These are phyloP conservation scores for Hippolais icterina DNA, from an alignment of 2,113 vertebrate species.

Conservation along the genomic window DNA sequence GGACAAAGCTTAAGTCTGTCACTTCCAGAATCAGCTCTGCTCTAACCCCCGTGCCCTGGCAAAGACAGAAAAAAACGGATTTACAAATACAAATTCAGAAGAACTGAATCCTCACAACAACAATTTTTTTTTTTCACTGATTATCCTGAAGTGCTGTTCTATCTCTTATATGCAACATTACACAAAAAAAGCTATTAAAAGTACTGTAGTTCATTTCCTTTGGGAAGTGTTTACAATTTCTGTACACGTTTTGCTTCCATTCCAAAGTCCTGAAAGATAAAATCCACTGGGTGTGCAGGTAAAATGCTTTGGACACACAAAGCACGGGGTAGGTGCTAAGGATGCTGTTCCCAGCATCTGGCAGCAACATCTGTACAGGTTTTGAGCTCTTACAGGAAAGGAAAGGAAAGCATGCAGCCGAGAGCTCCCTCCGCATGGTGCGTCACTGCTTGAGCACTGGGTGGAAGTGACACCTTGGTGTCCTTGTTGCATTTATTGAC, in stretches of 20 bases:
- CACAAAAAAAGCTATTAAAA: constrained; percentile 16
- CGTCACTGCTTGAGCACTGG: background rate
- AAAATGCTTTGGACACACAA: constrained; percentile 1
- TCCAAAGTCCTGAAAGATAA: constrained; percentile 49
- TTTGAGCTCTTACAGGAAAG: background rate
- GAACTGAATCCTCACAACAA: background rate
- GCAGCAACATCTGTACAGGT: constrained; percentile 33
- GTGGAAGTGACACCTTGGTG: background rate
- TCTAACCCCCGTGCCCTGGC: background rate
- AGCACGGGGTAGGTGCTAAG: constrained; percentile 9
- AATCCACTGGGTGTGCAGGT: constrained; percentile 29
- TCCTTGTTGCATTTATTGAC: constrained; percentile 11
- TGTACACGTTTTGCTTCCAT: constrained; percentile 23
- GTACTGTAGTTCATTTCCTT: constrained; percentile 8
- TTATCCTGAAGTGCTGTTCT: constrained; percentile 18
- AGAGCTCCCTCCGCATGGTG: background rate
- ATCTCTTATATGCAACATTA: background rate
- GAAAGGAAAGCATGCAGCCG: constrained; percentile 34
- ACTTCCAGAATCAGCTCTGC: constrained; percentile 15
- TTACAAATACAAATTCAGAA: constrained; percentile 14
- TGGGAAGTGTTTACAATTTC: constrained; percentile 41
- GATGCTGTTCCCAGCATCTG: background rate
- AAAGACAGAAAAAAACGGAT: background rate
- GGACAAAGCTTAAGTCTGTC: background rate
- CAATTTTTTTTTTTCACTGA: background rate